Conservation (phyloP, 2,113 vertebrate species). For the Microtus richardsoni region DNA sequence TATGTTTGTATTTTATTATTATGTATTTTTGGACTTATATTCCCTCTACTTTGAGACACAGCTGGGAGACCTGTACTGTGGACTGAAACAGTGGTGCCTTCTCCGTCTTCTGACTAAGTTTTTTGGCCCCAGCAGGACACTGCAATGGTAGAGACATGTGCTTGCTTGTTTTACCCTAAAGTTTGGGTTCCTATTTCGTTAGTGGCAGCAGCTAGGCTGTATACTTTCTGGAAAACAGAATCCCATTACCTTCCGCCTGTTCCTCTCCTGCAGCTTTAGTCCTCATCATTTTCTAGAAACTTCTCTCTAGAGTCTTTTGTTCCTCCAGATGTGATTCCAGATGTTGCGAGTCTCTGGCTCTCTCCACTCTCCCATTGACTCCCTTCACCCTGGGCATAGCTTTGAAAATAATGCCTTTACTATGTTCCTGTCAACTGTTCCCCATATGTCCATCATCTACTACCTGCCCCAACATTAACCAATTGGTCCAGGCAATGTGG, state of each 20-base stretch:
- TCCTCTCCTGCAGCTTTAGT: background rate
- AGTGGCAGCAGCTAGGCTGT: background rate
- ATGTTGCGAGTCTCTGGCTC: background rate
- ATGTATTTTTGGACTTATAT: background rate
- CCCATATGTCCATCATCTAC: background rate
- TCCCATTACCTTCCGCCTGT: background rate
- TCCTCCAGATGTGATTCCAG: background rate
- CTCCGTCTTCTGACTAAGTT: background rate
- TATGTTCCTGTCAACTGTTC: background rate
- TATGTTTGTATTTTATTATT: background rate
- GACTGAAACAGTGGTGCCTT: background rate
- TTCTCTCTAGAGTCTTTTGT: background rate
- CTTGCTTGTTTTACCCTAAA: background rate
- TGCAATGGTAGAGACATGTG: too few species aligned
- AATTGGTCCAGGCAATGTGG: background rate
- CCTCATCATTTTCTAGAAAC: background rate
- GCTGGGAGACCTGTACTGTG: background rate
- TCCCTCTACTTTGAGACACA: background rate
- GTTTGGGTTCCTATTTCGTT: background rate
- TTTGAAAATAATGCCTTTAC: conserved; percentile 19
- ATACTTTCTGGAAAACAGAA: background rate
- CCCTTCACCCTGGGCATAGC: background rate
- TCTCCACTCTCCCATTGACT: background rate
- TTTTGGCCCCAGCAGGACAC: background rate
- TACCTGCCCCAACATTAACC: background rate